Conservation (phyloP, 2,113 vertebrate genomes). For the Euleptes europaea region DNA sequence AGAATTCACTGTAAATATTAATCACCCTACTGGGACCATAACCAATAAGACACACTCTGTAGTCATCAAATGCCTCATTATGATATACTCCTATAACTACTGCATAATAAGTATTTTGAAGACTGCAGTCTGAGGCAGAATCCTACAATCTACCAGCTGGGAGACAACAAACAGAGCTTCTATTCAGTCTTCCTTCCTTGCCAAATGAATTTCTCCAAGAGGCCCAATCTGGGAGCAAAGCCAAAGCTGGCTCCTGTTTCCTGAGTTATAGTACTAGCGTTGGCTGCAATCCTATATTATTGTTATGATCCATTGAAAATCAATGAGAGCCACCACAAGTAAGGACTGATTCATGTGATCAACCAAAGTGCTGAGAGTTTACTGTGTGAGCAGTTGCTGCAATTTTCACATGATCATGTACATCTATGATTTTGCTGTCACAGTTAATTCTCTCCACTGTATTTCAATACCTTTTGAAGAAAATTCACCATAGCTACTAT, state of each 20-base stretch:
- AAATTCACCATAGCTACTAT: too few species aligned
- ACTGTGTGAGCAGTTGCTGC: background rate
- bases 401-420: background rate
- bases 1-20: background rate
- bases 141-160: background rate
- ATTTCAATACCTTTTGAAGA: background rate
- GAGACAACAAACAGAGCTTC: background rate
- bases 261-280: slow-evolving; percentile 1
- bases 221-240: background rate
- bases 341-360: background rate
- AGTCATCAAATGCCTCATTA: background rate
- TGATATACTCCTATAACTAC: background rate
- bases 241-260: background rate
- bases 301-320: slow-evolving; percentile 8
- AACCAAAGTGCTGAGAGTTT: background rate
- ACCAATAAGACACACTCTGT: background rate
- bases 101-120: background rate
- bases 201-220: background rate
- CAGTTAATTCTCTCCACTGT: background rate
- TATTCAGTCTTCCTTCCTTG: background rate
- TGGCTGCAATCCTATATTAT: slow-evolving; percentile 8
- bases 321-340: slow-evolving; percentile 3
- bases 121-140: background rate
- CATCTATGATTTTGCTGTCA: background rate
- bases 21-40: background rate